These are phyloP conservation scores for Pedionomus torquatus DNA, from an alignment of 2,113 vertebrate species.

Conservation along the genomic window DNA sequence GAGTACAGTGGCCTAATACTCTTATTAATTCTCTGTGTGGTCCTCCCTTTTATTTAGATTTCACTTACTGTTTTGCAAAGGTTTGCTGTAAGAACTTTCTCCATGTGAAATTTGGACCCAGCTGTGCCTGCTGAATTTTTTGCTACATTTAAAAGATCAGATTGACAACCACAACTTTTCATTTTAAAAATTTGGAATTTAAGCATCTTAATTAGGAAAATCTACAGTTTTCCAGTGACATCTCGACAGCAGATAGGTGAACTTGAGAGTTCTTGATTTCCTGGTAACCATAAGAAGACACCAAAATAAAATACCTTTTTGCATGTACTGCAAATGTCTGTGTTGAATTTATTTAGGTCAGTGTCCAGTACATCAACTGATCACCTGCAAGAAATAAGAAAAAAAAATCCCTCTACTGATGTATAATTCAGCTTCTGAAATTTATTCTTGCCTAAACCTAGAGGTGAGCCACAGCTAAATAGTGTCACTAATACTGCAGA, in stretches of 20 bases:
- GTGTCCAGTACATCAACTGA: not conserved
- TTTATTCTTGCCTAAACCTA: not conserved
- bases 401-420: not conserved
- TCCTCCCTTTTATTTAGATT: not conserved
- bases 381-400: not conserved
- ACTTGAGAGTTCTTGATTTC: not conserved
- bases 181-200: not conserved
- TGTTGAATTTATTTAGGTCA: not conserved
- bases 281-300: not conserved
- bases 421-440: not conserved
- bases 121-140: not conserved
- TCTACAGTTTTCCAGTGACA: not conserved
- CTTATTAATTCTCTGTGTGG: not conserved
- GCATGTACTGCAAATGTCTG: not conserved
- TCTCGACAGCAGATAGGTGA: not conserved
- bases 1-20: not conserved
- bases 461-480: not conserved
- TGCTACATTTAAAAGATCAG: not conserved
- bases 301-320: not conserved
- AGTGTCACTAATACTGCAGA: not conserved
- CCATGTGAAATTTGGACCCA: not conserved
- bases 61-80: not conserved
- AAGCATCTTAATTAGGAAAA: not conserved
- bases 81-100: not conserved
- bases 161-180: not conserved